Evolutionary conservation across 2,888 invertebrate genomes (phyloP).

Genomic region (Ornithoptera alexandrae): DNA sequence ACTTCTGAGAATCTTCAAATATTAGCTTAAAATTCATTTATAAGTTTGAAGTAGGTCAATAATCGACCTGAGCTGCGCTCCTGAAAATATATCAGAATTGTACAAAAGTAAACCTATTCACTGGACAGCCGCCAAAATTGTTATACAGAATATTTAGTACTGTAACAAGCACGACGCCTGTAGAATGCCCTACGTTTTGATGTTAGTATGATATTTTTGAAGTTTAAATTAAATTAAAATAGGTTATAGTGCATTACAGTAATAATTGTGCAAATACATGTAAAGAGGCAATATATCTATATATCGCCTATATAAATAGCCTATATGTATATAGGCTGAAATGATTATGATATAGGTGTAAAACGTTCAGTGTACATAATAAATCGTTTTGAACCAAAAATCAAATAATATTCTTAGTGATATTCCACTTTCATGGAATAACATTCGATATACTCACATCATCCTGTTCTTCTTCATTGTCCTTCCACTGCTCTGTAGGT

Average conservation of each 20-base stretch:
- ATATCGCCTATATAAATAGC: too few species aligned
- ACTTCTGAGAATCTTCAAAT: conserved; percentile 12
- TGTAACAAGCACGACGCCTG: not conserved
- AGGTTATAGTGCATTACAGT: too few species aligned
- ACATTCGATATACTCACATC: conserved; percentile 59
- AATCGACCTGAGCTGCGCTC: conserved; percentile 43
- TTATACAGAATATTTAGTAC: not conserved
- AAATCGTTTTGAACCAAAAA: not conserved
- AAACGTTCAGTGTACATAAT: not conserved
- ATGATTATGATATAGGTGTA: too few species aligned
- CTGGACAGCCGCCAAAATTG: conserved; percentile 52
- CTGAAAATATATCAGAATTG: conserved; percentile 53
- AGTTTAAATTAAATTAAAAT: too few species aligned
- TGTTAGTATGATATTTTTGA: not conserved
- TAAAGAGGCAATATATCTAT: too few species aligned
- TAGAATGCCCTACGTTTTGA: not conserved
- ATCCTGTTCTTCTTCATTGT: conserved; percentile 51
- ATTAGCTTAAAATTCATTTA: conserved; percentile 13
- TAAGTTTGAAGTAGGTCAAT: conserved; percentile 56
- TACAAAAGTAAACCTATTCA: conserved; percentile 39
- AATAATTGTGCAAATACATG: too few species aligned
- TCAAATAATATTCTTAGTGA: not conserved
- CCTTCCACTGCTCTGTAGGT: conserved; percentile 54
- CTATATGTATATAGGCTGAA: too few species aligned
- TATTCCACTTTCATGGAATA: not conserved